These are phyloP conservation scores for Lampris megalopsis DNA, from an alignment of 2,113 vertebrate genomes.

Conservation along the genomic window DNA sequence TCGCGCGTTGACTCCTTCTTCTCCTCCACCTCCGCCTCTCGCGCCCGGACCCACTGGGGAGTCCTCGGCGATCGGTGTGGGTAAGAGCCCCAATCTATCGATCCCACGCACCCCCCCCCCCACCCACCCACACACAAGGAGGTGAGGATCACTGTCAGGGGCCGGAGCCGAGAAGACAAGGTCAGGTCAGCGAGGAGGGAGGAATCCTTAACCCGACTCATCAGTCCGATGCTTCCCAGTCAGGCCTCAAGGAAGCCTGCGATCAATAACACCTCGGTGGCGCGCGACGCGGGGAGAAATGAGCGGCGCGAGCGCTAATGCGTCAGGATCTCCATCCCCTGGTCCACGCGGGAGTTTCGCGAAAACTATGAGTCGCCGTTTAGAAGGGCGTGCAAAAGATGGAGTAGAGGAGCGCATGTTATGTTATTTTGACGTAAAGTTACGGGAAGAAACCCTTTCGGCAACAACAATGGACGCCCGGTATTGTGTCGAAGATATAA, in stretches of 20 bases:
- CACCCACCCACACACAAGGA: slow-evolving; percentile 18
- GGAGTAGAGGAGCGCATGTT: no score
- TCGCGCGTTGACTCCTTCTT: slow-evolving; percentile 37
- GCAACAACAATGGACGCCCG: slow-evolving; percentile 51
- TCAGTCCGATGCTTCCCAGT: slow-evolving; percentile 61
- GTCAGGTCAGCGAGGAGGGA: slow-evolving; percentile 74
- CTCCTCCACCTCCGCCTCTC: neutral
- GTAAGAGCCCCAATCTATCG: slow-evolving; percentile 67
- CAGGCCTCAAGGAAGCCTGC: slow-evolving; percentile 42
- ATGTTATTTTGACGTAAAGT: slow-evolving; percentile 14
- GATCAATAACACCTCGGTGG: slow-evolving; percentile 61
- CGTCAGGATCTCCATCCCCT: neutral
- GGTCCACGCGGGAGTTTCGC: neutral
- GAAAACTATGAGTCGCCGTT: neutral
- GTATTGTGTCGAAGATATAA: slow-evolving; percentile 71
- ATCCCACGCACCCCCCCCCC: slow-evolving; percentile 44
- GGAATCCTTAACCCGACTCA: slow-evolving; percentile 66
- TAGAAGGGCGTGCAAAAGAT: no score
- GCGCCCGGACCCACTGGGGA: slow-evolving; percentile 30
- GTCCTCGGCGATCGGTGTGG: slow-evolving; percentile 58
- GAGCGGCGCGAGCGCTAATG: neutral
- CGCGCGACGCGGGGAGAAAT: slow-evolving; percentile 20
- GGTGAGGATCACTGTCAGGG: slow-evolving; percentile 71
- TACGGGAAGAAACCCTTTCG: slow-evolving; percentile 20
- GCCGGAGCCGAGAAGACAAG: slow-evolving; percentile 73